A percentile compares a stretch with the other conserved stretches of the same genome.
phyloP scores from a whole-genome alignment of 2,797 vertebrate species.

The Peromyscus attwateri region DNA sequence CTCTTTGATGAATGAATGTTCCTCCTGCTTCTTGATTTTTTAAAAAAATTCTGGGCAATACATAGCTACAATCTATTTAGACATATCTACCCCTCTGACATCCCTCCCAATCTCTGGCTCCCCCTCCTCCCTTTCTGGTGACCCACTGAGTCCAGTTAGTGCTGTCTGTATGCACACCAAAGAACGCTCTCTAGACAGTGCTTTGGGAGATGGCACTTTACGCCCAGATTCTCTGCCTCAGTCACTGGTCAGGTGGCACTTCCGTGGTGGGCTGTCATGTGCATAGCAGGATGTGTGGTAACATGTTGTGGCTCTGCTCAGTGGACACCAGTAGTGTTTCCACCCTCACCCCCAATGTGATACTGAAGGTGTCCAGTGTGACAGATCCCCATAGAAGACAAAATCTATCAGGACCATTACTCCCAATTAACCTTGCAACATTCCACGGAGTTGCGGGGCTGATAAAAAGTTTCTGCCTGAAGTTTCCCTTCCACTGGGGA shows the following conservation, averaged over 20 bases:
- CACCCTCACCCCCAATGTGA: neutral
- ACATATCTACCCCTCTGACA: neutral
- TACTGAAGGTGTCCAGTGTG: neutral
- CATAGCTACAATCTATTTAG: neutral
- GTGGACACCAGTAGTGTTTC: neutral
- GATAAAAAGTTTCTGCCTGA: slow-evolving; percentile 20
- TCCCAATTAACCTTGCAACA: neutral
- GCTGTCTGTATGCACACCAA: neutral
- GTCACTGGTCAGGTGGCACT: neutral
- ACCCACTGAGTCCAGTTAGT: neutral
- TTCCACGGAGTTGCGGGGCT: neutral
- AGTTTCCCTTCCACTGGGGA: neutral
- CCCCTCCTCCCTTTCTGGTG: neutral
- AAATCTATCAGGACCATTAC: neutral
- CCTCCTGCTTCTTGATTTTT: neutral
- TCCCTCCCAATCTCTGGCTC: neutral
- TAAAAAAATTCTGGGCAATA: neutral
- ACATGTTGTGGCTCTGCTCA: neutral
- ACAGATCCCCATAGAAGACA: neutral
- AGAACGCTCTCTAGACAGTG: neutral
- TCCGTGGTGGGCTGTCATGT: neutral
- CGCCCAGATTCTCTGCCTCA: neutral
- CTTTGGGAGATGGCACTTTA: neutral
- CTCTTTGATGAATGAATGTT: neutral
- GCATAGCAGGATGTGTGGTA: neutral